phyloP scores from a whole-genome alignment of 2,113 vertebrate species.

The Phrynocephalus versicolor region DNA sequence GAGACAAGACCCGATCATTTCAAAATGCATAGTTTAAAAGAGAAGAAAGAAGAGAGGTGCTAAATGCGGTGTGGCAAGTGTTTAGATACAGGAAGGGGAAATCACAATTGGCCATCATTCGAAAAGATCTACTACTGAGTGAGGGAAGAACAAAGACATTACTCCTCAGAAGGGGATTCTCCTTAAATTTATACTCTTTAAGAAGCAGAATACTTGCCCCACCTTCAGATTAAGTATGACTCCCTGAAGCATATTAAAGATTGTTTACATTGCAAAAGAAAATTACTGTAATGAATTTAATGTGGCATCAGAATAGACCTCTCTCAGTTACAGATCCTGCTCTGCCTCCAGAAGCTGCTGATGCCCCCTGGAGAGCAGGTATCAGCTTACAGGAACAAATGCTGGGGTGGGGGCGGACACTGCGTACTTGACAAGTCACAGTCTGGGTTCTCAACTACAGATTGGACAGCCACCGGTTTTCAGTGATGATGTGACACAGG shows the following conservation, averaged over 20 bases:
- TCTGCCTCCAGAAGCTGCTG: background rate
- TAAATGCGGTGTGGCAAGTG: background rate
- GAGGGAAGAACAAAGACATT: background rate
- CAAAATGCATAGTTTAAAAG: background rate
- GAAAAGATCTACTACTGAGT: background rate
- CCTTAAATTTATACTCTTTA: background rate
- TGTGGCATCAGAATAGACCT: background rate
- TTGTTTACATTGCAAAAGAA: too few relatives aligned
- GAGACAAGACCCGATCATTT: background rate
- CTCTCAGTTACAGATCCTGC: too few relatives aligned
- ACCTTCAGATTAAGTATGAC: background rate
- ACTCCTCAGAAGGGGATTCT: too few relatives aligned
- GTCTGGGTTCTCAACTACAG: background rate
- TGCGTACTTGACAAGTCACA: background rate
- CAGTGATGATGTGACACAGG: rapidly evolving
- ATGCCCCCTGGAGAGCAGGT: background rate
- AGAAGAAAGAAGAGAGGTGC: background rate
- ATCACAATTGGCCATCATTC: background rate
- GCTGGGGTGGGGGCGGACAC: too few relatives aligned
- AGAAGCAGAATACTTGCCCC: background rate
- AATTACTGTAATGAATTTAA: too few relatives aligned
- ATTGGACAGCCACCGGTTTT: background rate
- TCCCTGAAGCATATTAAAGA: rapidly evolving
- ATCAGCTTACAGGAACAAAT: too few relatives aligned
- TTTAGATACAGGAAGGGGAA: background rate